Evolutionary conservation across 2,888 invertebrate species (phyloP), one percentile per base, ranked within the genome.

Genomic region (Idaea aversata): DNA sequence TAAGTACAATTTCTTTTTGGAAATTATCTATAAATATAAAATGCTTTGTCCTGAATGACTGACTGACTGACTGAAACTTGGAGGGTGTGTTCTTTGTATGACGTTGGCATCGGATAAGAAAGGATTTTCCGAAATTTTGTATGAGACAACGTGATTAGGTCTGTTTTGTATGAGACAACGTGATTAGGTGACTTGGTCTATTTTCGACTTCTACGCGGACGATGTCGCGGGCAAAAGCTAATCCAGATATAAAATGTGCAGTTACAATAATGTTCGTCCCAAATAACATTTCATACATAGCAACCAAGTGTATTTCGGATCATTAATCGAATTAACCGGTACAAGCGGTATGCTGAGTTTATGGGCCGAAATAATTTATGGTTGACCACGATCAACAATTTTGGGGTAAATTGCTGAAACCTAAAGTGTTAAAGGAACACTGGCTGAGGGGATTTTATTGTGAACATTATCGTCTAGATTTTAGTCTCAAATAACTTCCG

Each of bases 291-390:
- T 47, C 47, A 47, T 47, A 47, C 47, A 47, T 47, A 47, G 34
- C 57, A 64, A 38, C 38, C 61, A 63, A 63, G 66, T 70, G 71
- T 70, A 73, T 67, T 71, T 70, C 68, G 70, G 70, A 60, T 71
- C 75, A 76, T 76, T 76, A 73, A 76, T 76, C 72, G 73, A 73
- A 76, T 74, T 72, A 76, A 72, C 67, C 65, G 65, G 69, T 57
- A 10, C n/a, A 35, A n/a, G 60, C 63, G 71, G 70, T 73, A 69
- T 71, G 70, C 70, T 67, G 65, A 68, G 70, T 79, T 81, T 82
- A 81, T 81, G 80, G 77, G 65, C 73, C 77, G 82, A 69, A 77
- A 78, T 81, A 82, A 80, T 83, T 78, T 81, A 83, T 66, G 69
- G 73, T 67, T 58, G 61, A 65, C 77, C 73, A 66, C 78, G 65